These are phyloP conservation scores for Cygnus buccinator DNA, from an alignment of 2,113 vertebrate genomes.

Conservation along the genomic window DNA sequence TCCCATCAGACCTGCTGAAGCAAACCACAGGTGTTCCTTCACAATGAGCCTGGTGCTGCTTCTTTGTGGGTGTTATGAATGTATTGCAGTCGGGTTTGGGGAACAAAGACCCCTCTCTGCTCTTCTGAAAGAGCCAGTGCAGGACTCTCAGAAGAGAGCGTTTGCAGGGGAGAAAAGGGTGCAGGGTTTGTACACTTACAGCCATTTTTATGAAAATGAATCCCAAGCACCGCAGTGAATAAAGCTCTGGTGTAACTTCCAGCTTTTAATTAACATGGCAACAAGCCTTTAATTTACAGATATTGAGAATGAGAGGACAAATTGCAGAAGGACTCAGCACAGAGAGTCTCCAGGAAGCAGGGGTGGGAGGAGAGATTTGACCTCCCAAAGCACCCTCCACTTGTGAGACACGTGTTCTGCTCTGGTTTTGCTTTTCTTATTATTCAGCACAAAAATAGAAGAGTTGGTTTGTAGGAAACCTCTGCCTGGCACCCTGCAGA, in stretches of 20 bases:
- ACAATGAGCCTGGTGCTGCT: background rate
- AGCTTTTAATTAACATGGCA: background rate
- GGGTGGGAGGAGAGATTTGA: background rate
- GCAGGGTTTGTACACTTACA: background rate
- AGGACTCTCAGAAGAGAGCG: background rate
- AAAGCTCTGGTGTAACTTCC: background rate
- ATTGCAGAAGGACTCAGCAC: background rate
- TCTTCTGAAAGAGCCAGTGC: background rate
- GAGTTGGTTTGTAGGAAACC: conserved; percentile 8
- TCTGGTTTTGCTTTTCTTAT: background rate
- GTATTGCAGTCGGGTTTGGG: background rate
- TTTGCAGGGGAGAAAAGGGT: background rate
- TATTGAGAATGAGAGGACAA: background rate
- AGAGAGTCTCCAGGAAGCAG: background rate
- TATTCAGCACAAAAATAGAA: background rate
- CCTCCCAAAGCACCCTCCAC: background rate
- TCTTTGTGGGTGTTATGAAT: background rate
- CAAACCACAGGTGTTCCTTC: background rate
- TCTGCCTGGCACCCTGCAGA: background rate
- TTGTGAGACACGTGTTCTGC: background rate
- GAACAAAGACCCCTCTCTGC: background rate
- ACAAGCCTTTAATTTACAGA: background rate
- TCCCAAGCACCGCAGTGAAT: background rate
- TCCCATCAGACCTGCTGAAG: background rate
- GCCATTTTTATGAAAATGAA: background rate